Base-by-base conservation (phyloP, 2,888 invertebrate species). In the Rhamphomyia laevipes region DNA sequence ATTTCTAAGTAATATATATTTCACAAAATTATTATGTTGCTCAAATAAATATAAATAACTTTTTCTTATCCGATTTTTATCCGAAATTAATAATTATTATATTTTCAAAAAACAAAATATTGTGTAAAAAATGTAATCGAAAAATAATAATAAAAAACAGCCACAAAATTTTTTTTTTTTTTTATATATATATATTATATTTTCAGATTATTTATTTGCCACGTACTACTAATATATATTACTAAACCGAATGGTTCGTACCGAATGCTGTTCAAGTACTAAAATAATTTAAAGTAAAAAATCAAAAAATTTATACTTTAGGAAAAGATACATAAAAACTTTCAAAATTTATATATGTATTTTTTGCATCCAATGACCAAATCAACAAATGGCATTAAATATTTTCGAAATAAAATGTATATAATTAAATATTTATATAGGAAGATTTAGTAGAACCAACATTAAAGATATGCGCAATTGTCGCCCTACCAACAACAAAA, bases 201-300 rank as follows among this genome's bases (percentile, higher is more conserved):
- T 43, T 52, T 51, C 49, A 50, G 56, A 56, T 57, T 58, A 56
- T n/a, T n/a, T n/a, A n/a, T 53, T 57, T 55, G 58, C 56, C 55
- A 55, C 53, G 54, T 57, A 50, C n/a, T 55, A 52, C 52, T 60
- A 46, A 43, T 48, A 51, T 51, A 41, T 17, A 15, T 38, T 21
- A 15, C 43, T 48, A 55, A 50, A 58, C 63, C 64, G 68, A 62
- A 63, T 69, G 64, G 63, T 64, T 65, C 69, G 63, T 64, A 67
- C 63, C 66, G 68, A 70, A 61, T 63, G 68, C 66, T 67, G 64
- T 65, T 65, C 64, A 68, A 65, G 65, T 65, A 70, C 70, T 70
- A 67, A 70, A 41, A 17, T 15, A 16, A 35, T 44, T 27, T 27
- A 6, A 7, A 27, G 23, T 27, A 27, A 27, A 27, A 27, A 27